Evolutionary conservation across 2,113 vertebrate genomes (phyloP), one percentile per base, ranked within the genome.

Genomic region (Eclectus roratus): DNA sequence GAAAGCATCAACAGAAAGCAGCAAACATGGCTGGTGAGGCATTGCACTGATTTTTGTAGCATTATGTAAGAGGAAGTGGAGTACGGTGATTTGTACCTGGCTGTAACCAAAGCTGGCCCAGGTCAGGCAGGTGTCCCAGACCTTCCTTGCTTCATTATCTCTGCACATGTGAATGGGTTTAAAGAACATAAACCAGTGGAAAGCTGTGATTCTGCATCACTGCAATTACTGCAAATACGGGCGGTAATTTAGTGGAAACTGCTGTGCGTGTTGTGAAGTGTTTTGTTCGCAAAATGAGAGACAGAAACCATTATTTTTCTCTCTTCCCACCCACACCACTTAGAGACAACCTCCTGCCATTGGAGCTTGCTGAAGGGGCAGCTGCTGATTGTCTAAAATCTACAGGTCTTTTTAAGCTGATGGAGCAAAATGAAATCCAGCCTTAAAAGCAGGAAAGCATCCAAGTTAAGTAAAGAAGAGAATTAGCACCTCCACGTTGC

Each of bases 31-130:
- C 46, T 14, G n/a, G 9, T 6, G 70, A 28, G 37, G 43, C 11
- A 1, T 4, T 1, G 33, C 1, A 0, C 52, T 1, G 14, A 3
- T 28, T 39, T 49, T 13, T 29, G 71, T 6, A 21, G 49, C 31
- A 0, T 16, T 18, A 9, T 33, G 58, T 37, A 3, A 33, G 13
- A 5, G 0, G 37, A 29, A 46, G 77, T 0, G 5, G 9, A 6
- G 35, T 5, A 3, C 13, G 1, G 37, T 1, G 25, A 2, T 19
- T 6, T 27, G 46, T 11, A 8, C 24, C n/a, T 11, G 35, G 56
- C 28, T 2, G 1, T 33, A 20, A 10, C 43, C 73, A 6, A 31
- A 6, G 21, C 35, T 13, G 13, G 49, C 78, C 19, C 13, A 2
- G 72, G 49, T 5, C 3, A 2, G 9, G 50, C 44, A 10, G 65